Percentiles rank a stretch among this genome's conserved stretches.
Conservation (phyloP, 2,113 vertebrate species). For the Candoia aspera region DNA sequence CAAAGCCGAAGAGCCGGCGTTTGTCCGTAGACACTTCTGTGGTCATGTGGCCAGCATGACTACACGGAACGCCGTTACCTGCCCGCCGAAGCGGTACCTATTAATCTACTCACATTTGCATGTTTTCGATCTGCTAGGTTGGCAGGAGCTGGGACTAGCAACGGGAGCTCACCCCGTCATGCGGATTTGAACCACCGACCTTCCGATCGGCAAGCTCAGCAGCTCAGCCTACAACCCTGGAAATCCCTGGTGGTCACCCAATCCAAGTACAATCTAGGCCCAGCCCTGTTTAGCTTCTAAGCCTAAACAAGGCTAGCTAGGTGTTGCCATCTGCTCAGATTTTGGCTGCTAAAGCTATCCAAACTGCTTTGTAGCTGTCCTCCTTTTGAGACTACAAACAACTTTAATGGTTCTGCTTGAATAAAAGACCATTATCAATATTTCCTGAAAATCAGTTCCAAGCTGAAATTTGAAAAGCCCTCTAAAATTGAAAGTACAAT, state of each 20-base stretch:
- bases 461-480: background rate
- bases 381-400: slow-evolving; percentile 11
- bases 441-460: background rate
- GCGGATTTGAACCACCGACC: too few species aligned
- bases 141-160: too few species aligned
- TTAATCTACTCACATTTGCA: too few species aligned
- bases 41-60: too few species aligned
- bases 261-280: too few species aligned
- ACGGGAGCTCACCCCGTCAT: too few species aligned
- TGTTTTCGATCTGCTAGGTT: too few species aligned
- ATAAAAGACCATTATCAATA: slow-evolving; percentile 2
- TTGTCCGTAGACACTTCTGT: too few species aligned
- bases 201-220: too few species aligned
- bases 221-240: background rate
- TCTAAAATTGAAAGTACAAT: slow-evolving; percentile 2
- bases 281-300: background rate
- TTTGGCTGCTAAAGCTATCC: slow-evolving; percentile 30
- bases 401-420: slow-evolving; percentile 7
- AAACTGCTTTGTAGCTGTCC: accelerated
- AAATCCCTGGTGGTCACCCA: background rate
- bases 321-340: background rate
- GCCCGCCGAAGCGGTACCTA: too few species aligned
- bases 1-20: too few species aligned
- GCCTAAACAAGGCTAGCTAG: background rate
- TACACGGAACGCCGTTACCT: too few species aligned